Conservation (phyloP, 2,888 invertebrate species). For the Didymodactylos carnosus region DNA sequence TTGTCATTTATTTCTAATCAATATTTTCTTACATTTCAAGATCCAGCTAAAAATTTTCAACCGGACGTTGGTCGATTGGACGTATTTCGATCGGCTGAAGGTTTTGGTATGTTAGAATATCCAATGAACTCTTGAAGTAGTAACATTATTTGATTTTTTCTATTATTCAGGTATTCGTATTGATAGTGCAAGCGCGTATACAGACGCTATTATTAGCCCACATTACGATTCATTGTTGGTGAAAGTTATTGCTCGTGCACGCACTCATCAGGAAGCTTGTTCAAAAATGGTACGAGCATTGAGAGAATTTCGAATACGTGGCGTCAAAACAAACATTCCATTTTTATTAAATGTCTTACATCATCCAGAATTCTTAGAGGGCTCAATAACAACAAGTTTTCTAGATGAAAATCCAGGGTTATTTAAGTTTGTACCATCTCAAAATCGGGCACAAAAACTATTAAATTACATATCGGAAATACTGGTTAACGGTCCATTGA, state of each 20-base stretch:
- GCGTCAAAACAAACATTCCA: slow-evolving; percentile 77
- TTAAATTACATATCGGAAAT: slow-evolving; percentile 77
- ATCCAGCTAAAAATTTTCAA: slow-evolving; percentile 87
- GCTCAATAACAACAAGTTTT: slow-evolving; percentile 85
- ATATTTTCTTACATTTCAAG: too few relatives aligned
- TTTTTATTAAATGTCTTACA: slow-evolving; percentile 85
- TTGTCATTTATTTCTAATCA: too few relatives aligned
- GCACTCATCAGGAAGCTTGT: slow-evolving; percentile 66
- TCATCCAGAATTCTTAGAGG: slow-evolving; percentile 83
- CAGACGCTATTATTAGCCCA: slow-evolving; percentile 89
- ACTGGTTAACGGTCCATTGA: slow-evolving; percentile 82
- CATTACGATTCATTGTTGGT: slow-evolving; percentile 93
- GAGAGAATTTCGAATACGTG: slow-evolving; percentile 84
- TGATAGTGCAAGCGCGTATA: slow-evolving; percentile 84
- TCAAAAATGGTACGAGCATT: slow-evolving; percentile 90
- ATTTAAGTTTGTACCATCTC: slow-evolving; percentile 65
- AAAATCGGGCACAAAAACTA: slow-evolving; percentile 84
- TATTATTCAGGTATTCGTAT: slow-evolving; percentile 60
- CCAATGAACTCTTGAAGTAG: neutral
- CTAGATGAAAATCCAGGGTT: slow-evolving; percentile 92
- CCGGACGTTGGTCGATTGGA: slow-evolving; percentile 94
- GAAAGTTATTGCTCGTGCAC: slow-evolving; percentile 82
- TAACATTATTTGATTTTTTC: neutral
- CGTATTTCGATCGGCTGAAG: slow-evolving; percentile 38
- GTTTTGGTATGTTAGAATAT: neutral